Evolutionary conservation across 1,140 invertebrate genomes (phyloP).

Genomic region (Schmidtea mediterranea): DNA sequence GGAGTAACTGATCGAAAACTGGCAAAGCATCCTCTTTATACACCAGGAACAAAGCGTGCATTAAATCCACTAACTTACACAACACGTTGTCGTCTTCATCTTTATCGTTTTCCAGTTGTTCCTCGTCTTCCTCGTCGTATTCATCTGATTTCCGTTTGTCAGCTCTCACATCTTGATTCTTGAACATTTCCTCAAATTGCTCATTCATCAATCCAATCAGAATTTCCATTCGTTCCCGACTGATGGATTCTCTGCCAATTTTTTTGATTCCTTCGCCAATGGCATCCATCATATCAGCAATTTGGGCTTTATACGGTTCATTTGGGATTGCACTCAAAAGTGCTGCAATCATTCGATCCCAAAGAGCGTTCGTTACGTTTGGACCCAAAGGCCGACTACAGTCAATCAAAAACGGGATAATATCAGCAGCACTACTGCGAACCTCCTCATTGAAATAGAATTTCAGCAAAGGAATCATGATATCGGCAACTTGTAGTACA

Average conservation of each 20-base stretch:
- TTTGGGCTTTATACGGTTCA: background rate
- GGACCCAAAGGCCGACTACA: constrained; percentile 45
- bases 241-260: background rate
- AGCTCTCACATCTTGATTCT: background rate
- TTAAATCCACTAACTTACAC: constrained; percentile 63
- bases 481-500: constrained; percentile 63
- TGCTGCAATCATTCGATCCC: background rate
- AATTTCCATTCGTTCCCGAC: background rate
- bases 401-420: constrained; percentile 65
- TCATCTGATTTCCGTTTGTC: constrained; percentile 50
- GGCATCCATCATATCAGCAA: background rate
- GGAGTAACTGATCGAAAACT: constrained; percentile 55
- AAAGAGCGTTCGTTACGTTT: background rate
- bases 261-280: background rate
- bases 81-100: constrained; percentile 68
- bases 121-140: constrained; percentile 71
- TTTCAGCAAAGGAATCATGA: constrained; percentile 75
- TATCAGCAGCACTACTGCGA: constrained; percentile 52
- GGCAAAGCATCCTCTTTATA: constrained; percentile 59
- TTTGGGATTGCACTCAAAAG: background rate
- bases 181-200: constrained; percentile 53
- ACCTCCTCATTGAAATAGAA: constrained; percentile 88
- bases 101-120: constrained; percentile 67
- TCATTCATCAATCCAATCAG: constrained; percentile 1
- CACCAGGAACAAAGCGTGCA: constrained; percentile 60